Conservation (phyloP, 2,113 vertebrate species). For the Steatornis caripensis region DNA sequence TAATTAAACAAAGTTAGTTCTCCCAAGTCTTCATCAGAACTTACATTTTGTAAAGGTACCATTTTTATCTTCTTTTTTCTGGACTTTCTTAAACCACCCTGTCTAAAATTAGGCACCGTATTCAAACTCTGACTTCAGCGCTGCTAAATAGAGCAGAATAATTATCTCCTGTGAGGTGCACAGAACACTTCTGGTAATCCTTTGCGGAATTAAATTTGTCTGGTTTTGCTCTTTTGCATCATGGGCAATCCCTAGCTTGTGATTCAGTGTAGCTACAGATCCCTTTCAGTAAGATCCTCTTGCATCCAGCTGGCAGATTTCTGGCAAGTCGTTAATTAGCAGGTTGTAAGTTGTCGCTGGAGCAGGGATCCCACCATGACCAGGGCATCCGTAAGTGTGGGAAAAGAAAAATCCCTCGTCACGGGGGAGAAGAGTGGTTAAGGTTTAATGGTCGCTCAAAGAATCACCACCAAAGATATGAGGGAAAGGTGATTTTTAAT, state of each 20-base stretch:
- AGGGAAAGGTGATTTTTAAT: too few relatives aligned
- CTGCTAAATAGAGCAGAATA: constrained; percentile 35
- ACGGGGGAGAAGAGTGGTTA: too few relatives aligned
- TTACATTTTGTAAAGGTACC: neutral
- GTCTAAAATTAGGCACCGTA: neutral
- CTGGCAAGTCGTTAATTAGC: neutral
- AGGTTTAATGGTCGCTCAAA: too few relatives aligned
- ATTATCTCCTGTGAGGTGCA: neutral
- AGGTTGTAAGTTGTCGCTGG: neutral
- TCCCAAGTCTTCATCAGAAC: neutral
- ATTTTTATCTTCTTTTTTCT: neutral
- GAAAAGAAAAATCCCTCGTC: neutral
- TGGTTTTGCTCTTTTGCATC: neutral
- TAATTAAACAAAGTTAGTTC: neutral
- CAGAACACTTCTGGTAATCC: neutral
- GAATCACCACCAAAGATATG: too few relatives aligned
- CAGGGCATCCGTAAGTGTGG: neutral
- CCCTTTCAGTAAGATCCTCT: neutral
- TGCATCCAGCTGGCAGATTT: neutral
- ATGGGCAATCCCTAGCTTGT: neutral
- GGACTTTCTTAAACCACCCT: neutral
- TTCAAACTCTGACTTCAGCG: neutral
- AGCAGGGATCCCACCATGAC: neutral
- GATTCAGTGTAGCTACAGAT: neutral
- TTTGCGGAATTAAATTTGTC: neutral